These are phyloP conservation scores for Nezara viridula DNA, from an alignment of 2,888 invertebrate genomes.

Conservation along the genomic window DNA sequence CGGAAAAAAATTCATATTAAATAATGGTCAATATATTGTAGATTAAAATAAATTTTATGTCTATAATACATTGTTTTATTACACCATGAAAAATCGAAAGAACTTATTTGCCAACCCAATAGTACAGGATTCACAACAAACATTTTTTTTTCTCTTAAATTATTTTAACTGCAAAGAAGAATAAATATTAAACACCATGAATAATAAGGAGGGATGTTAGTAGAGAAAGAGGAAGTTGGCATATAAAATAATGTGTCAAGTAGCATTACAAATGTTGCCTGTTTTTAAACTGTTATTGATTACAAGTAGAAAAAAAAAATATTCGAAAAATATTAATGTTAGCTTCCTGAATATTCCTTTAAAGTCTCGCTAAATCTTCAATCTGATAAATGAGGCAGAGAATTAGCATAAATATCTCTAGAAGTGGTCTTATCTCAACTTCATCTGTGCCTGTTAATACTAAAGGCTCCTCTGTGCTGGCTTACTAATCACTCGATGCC, in stretches of 20 bases:
- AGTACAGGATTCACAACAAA: too few species aligned
- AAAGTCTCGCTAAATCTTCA: neutral
- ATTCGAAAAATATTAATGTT: neutral
- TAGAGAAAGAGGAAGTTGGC: neutral
- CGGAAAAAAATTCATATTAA: too few species aligned
- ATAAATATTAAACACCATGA: neutral
- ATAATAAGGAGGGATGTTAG: neutral
- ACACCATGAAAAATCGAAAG: too few species aligned
- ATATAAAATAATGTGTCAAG: neutral
- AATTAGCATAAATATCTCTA: slow-evolving; percentile 29
- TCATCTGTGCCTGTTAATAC: neutral
- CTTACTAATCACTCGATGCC: neutral
- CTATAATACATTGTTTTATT: too few species aligned
- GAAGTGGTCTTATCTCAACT: neutral
- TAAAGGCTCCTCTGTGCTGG: neutral
- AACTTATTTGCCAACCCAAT: too few species aligned
- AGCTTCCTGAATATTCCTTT: neutral
- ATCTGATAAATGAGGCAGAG: neutral
- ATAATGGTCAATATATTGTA: too few species aligned
- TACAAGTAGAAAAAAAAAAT: neutral
- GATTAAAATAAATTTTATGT: too few species aligned
- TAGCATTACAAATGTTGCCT: neutral
- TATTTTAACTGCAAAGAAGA: neutral
- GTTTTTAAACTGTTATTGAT: neutral
- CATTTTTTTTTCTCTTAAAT: too few species aligned